Conservation (phyloP, 2,888 invertebrate genomes). For the Hipparchia semele region DNA sequence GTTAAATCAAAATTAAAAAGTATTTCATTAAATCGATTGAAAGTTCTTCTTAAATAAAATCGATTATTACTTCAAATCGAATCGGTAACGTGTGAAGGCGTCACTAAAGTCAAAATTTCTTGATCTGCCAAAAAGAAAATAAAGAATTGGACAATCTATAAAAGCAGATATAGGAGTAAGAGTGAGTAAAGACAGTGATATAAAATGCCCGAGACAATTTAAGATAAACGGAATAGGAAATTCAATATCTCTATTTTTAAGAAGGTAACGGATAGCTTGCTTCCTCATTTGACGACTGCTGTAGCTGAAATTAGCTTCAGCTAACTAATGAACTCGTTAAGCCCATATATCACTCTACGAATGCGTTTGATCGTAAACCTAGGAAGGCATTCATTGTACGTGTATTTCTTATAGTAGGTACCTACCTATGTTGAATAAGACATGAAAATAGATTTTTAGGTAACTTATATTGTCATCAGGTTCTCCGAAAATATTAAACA, state of each 20-base stretch:
- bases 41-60: too few relatives aligned
- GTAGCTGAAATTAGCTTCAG: slow-evolving; percentile 58
- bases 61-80: too few relatives aligned
- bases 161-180: not conserved
- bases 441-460: not conserved
- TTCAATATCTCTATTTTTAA: slow-evolving; percentile 29
- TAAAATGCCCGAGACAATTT: not conserved
- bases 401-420: not conserved
- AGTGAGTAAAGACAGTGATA: not conserved
- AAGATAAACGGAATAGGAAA: not conserved
- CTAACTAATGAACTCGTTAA: slow-evolving; percentile 67
- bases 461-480: not conserved
- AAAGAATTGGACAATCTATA: too few relatives aligned
- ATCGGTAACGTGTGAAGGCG: too few relatives aligned
- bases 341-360: slow-evolving; percentile 57
- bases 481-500: not conserved
- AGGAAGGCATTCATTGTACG: slow-evolving; percentile 28
- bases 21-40: too few relatives aligned
- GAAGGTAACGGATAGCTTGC: slow-evolving; percentile 58
- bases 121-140: too few relatives aligned
- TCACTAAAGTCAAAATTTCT: too few relatives aligned
- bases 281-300: slow-evolving; percentile 54
- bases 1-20: too few relatives aligned
- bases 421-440: not conserved
- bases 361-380: slow-evolving; percentile 39